Evolutionary conservation across 2,113 vertebrate species (phyloP), one percentile per base, ranked within the genome.

Genomic region (Oreochromis tanganicae): DNA sequence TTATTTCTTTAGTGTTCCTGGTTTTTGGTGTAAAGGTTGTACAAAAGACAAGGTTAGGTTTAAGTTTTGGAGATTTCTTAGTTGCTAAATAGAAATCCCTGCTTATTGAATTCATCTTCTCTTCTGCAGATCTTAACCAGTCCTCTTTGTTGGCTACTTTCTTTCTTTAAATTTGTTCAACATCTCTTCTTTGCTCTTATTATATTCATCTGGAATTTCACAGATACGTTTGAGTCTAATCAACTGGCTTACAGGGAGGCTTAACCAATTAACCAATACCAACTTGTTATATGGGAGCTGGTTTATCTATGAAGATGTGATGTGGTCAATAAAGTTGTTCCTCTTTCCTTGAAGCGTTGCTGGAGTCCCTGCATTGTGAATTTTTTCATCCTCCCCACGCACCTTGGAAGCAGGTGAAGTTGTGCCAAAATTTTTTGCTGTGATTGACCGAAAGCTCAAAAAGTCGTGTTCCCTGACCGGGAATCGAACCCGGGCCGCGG

Each of bases 401-500:
- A 63, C 29, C 16, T 34, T 63, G 29, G 6, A 63, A 34, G 5
- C 29, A 63, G 29, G 16, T 11, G 9, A 34, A 63, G 29, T 63
- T 63, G 1, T 63, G 59, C 59, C 59, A 63, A 29, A 34, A 34
- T 11, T 34, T 3, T 63, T 63, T 2, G 16, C 2, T 34, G 29
- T 34, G 9, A 34, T 63, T 3, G 34, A 34, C 1, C 19, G 11
- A 63, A 63, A 36, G 32, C 32, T 36, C 9, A 63, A 63, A 63
- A 63, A 0, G 0, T 11, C 1, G 1, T 0, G 9, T 63, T 63
- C 32, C 59, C 90, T 92, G 84, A 95, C 92, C 96, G 95, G 94
- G 89, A 96, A 94, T 89, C 94, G 96, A 96, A 95, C 95, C 48
- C 94, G 92, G 95, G 89, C 92, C 46, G 93, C 93, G 56, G 89